Percentiles rank a stretch among this genome's conserved stretches.
Evolutionary conservation across 2,888 invertebrate genomes (phyloP).

Genomic region (Ormia ochracea): DNA sequence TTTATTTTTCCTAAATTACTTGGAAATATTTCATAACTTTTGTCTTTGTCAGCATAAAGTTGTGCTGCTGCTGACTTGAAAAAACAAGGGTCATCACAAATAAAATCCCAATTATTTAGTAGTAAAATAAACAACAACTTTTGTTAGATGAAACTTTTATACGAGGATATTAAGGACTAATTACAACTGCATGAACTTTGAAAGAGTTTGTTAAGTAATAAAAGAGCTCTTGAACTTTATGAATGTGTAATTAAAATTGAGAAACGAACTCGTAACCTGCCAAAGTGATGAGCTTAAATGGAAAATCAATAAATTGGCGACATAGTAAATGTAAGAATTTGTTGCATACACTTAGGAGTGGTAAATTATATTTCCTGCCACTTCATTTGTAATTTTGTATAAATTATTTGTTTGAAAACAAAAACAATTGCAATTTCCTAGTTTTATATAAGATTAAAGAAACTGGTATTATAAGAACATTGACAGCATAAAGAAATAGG

Average conservation of each 20-base stretch:
- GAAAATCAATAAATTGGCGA: too few relatives aligned
- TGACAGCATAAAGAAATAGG: too few relatives aligned
- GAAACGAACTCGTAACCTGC: not conserved
- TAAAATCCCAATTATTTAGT: not conserved
- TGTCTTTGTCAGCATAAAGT: constrained; percentile 10
- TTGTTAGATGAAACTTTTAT: not conserved
- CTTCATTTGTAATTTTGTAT: too few relatives aligned
- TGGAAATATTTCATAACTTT: not conserved
- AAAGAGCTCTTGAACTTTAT: not conserved
- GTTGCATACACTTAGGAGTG: too few relatives aligned
- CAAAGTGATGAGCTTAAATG: not conserved
- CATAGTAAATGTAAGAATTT: not conserved
- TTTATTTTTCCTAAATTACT: not conserved
- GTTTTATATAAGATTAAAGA: too few relatives aligned
- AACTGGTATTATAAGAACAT: too few relatives aligned
- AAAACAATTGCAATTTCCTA: too few relatives aligned
- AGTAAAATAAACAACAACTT: constrained; percentile 26
- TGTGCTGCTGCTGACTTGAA: not conserved
- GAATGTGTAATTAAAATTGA: not conserved
- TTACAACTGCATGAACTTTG: not conserved
- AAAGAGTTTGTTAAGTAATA: not conserved
- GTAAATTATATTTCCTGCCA: too few relatives aligned
- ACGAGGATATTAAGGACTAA: not conserved
- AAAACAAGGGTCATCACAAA: not conserved
- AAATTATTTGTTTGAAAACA: too few relatives aligned